Percentiles rank a stretch among this genome's conserved stretches.
Conservation (phyloP, 2,113 vertebrate genomes). For the Pituophis catenifer region DNA sequence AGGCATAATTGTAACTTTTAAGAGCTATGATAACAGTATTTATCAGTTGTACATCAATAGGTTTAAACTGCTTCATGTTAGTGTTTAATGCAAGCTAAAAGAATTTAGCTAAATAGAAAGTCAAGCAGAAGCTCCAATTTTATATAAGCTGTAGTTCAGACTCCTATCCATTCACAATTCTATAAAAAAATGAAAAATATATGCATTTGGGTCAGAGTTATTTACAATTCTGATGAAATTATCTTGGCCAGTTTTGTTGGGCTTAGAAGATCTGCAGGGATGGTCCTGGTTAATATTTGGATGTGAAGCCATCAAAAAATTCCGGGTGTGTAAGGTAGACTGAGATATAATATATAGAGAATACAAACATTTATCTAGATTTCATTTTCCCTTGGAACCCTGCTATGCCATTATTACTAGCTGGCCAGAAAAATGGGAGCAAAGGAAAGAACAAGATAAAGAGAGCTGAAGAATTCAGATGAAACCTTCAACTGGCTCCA, state of each 20-base stretch:
- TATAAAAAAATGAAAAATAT: neutral
- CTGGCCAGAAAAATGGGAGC: neutral
- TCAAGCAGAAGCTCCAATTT: neutral
- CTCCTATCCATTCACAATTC: neutral
- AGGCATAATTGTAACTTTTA: neutral
- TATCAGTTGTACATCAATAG: neutral
- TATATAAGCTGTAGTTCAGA: neutral
- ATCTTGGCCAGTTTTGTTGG: neutral
- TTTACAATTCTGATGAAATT: neutral
- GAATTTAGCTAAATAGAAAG: neutral
- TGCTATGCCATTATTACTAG: neutral
- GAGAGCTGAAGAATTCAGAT: neutral
- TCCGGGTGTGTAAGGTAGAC: neutral
- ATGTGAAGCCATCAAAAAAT: neutral
- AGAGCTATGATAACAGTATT: neutral
- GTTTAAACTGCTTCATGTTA: slow-evolving; percentile 1
- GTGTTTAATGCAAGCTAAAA: neutral
- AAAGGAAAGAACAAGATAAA: neutral
- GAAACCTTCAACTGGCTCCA: neutral
- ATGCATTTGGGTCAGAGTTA: neutral
- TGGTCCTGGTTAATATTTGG: neutral
- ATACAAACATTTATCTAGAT: neutral
- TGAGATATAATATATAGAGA: neutral
- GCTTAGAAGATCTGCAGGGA: neutral
- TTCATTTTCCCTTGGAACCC: neutral